phyloP scores from a whole-genome alignment of 2,888 invertebrate species.

The Dryobotodes eremita region DNA sequence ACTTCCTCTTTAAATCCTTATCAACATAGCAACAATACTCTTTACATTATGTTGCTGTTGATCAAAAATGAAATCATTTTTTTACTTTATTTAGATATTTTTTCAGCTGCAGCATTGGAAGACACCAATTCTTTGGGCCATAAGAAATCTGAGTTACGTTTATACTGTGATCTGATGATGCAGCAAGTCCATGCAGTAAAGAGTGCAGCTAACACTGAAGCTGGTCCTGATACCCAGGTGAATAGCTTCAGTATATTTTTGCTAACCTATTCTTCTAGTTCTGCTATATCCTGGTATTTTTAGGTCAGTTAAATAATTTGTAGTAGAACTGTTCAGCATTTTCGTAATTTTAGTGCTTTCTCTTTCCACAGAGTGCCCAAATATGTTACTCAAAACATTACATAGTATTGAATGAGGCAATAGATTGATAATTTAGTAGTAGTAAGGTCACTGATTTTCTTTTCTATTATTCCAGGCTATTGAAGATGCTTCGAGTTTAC shows the following conservation, averaged over 20 bases:
- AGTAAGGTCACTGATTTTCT: background rate
- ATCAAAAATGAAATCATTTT: background rate
- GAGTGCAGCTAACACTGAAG: conserved; percentile 91
- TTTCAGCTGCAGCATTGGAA: conserved; percentile 84
- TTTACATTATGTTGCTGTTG: conserved; percentile 1
- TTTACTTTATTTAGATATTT: background rate
- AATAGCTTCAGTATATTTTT: conserved; percentile 23
- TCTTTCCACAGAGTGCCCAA: background rate
- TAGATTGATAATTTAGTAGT: background rate
- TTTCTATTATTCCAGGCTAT: conserved; percentile 90
- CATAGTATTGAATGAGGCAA: background rate
- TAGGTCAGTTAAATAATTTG: conserved; percentile 6
- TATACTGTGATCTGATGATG: conserved; percentile 96
- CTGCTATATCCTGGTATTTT: background rate
- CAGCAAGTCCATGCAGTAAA: conserved; percentile 95
- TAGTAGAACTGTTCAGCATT: background rate
- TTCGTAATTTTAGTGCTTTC: background rate
- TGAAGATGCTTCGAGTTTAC: conserved; percentile 93
- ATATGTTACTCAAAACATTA: background rate
- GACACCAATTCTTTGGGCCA: conserved; percentile 92
- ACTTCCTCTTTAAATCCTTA: conserved; percentile 29
- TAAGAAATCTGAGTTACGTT: conserved; percentile 94
- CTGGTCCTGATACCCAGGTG: conserved; percentile 91
- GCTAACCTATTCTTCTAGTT: background rate
- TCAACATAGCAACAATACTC: conserved; percentile 1